Conservation (phyloP, 2,797 vertebrate species). For the Nyctalus aviator region DNA sequence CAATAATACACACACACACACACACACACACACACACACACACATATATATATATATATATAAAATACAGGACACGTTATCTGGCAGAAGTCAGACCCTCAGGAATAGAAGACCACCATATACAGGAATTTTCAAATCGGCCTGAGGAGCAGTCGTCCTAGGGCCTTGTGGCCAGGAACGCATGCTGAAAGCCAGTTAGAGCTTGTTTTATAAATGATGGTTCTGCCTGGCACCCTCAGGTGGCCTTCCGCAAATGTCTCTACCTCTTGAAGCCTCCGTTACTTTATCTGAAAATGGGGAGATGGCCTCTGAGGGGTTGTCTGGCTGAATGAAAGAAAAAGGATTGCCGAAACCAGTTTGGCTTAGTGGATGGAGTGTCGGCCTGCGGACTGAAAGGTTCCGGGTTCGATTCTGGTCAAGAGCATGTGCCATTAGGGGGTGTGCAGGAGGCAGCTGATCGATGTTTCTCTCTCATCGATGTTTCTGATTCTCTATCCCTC, state of each 20-base stretch:
- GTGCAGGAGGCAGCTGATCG: no score
- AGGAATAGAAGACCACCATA: not conserved
- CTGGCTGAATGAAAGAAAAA: not conserved
- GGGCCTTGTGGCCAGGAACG: not conserved
- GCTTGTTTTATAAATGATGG: not conserved
- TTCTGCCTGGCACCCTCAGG: not conserved
- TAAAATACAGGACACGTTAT: not conserved
- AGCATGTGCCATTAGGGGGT: no score
- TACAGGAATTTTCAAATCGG: not conserved
- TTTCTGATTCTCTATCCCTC: no score
- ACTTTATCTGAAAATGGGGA: conserved; percentile 22
- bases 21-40: no score
- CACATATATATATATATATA: no score
- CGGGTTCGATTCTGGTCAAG: no score
- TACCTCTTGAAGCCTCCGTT: not conserved
- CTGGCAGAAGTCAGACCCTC: not conserved
- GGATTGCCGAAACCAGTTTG: no score
- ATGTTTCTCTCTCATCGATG: no score
- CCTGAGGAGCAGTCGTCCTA: not conserved
- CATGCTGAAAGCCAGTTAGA: not conserved
- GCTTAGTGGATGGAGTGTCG: no score
- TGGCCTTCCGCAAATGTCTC: not conserved
- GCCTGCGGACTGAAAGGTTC: no score
- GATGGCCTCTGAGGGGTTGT: not conserved
- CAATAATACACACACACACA: no score